These are phyloP conservation scores for Sturnira hondurensis DNA, from an alignment of 2,113 vertebrate species.

Conservation along the genomic window DNA sequence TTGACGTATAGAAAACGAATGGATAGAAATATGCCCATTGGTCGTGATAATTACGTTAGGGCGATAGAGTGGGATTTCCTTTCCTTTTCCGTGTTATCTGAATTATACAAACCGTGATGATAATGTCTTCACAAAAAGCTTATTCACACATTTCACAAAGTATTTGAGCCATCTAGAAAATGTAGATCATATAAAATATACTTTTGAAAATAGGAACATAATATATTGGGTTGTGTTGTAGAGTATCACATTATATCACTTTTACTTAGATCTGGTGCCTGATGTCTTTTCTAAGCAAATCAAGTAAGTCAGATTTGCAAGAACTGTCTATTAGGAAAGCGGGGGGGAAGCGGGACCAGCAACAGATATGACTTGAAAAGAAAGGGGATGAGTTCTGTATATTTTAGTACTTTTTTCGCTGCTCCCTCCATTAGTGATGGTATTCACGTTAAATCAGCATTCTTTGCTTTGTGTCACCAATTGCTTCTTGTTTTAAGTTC, in stretches of 20 bases:
- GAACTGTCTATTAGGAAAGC: not conserved
- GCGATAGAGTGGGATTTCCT: not conserved
- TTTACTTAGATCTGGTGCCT: not conserved
- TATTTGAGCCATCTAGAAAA: not conserved
- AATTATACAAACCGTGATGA: not conserved
- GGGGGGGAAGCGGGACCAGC: not conserved
- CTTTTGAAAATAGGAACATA: not conserved
- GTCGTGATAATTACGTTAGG: not conserved
- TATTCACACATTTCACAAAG: not conserved
- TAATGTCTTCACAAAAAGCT: not conserved
- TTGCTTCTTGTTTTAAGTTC: not conserved
- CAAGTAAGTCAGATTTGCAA: not conserved
- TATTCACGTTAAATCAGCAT: not conserved
- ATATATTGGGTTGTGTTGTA: not conserved
- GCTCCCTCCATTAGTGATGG: not conserved
- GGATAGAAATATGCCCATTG: not conserved
- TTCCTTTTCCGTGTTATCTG: not conserved
- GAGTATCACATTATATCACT: not conserved
- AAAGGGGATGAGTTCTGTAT: not conserved
- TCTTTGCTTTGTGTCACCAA: not conserved
- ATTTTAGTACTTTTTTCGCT: not conserved
- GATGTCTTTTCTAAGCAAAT: not conserved
- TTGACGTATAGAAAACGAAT: not conserved
- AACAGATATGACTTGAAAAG: not conserved
- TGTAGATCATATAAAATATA: not conserved